Evolutionary conservation across 2,113 vertebrate genomes (phyloP).

Genomic region (Calidris pugnax): DNA sequence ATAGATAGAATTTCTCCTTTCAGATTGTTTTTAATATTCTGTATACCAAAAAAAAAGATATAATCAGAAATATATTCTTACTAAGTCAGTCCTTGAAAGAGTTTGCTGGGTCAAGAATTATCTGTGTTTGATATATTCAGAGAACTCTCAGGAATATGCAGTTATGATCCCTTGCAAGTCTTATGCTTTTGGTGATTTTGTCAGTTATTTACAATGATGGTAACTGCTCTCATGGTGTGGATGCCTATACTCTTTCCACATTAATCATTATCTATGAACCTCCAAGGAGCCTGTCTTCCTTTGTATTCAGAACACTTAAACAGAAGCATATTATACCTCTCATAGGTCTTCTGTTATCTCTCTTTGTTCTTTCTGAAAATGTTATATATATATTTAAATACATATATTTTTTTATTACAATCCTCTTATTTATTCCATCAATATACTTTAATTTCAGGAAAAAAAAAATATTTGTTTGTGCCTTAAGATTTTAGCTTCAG

Average conservation of each 20-base stretch:
- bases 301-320: not conserved
- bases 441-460: not conserved
- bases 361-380: not conserved
- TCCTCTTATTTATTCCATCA: not conserved
- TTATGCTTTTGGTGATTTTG: not conserved
- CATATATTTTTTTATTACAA: not conserved
- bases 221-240: not conserved
- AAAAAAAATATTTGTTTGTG: not conserved
- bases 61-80: not conserved
- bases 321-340: not conserved
- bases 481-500: not conserved
- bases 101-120: not conserved
- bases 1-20: not conserved
- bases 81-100: not conserved
- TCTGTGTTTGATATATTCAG: not conserved
- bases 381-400: not conserved
- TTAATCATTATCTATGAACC: not conserved
- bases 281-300: not conserved
- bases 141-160: not conserved
- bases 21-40: not conserved
- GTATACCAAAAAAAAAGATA: not conserved
- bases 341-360: not conserved
- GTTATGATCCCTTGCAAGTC: not conserved
- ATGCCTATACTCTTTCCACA: not conserved
- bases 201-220: not conserved